Base-by-base conservation (phyloP, 2,888 invertebrate species). In the Chydorus sphaericus region DNA sequence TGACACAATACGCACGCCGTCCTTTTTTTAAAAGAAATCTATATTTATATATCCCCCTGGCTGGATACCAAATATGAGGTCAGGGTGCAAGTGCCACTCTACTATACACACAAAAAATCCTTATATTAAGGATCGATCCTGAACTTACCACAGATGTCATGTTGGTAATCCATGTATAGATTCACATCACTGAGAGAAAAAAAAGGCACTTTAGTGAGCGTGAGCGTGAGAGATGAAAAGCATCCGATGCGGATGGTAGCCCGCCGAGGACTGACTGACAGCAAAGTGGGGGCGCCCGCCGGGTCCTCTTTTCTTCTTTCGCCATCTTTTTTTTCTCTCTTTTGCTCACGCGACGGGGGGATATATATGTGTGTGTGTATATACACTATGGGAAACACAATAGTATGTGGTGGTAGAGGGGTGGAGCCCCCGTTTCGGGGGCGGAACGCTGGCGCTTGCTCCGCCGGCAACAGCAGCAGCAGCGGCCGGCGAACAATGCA, bases 401-500 rank as follows among this genome's bases (percentile, higher is more conserved):
- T 20, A 39, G 4, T 10, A 39, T 20, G 10, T 20, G 39, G 16
- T 8, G 16, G 10, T 10, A 8, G 16, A 16, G 44, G 44, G 26
- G 26, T 14, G 44, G 44, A 44, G 44, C n/a, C n/a, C n/a, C n/a
- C n/a, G n/a, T n/a, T 26, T 44, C 44, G 44, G 44, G 44, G 28
- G 44, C 44, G 23, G 16, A 16, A 23, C 8, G 3, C 23, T 37
- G 65, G 26, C n/a, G n/a, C n/a, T n/a, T n/a, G n/a, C n/a, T n/a
- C n/a, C n/a, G n/a, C n/a, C n/a, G n/a, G n/a, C n/a, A n/a, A n/a
- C n/a, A n/a, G n/a, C n/a, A n/a, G n/a, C n/a, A n/a, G n/a, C n/a
- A n/a, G n/a, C n/a, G n/a, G n/a, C n/a, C n/a, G n/a, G n/a, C n/a
- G n/a, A n/a, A n/a, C n/a, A n/a, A n/a, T n/a, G n/a, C n/a, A n/a